Percentiles rank a stretch among this genome's conserved stretches.
Conservation (phyloP, 2,113 vertebrate genomes). For the Siniperca knerii region DNA sequence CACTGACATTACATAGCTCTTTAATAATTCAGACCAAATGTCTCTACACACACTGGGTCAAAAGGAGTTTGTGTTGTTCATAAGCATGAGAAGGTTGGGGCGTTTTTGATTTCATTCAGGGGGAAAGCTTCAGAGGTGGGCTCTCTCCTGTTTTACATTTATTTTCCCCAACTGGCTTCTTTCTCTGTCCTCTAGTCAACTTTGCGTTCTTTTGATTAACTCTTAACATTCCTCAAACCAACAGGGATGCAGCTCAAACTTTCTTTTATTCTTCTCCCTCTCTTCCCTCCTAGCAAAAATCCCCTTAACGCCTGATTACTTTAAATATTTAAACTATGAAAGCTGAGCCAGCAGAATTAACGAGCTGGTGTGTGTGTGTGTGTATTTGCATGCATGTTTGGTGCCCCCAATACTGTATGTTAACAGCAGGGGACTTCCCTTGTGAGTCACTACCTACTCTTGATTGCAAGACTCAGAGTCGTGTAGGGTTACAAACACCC, state of each 20-base stretch:
- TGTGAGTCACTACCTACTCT: conserved; percentile 5
- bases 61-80: not conserved
- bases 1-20: not conserved
- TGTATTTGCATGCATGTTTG: not conserved
- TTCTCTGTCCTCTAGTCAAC: not conserved
- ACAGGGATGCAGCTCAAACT: not conserved
- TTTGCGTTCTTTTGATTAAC: not conserved
- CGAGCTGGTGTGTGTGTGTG: not conserved
- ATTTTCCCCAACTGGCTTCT: not conserved
- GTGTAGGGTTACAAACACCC: not conserved
- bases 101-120: not conserved
- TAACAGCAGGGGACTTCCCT: conserved; percentile 30
- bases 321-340: conserved; percentile 61
- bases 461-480: not conserved
- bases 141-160: not conserved
- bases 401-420: not conserved
- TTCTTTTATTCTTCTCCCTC: not conserved
- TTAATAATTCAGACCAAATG: conserved; percentile 54
- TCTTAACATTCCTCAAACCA: conserved; percentile 13
- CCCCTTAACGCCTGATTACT: conserved; percentile 45
- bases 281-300: conserved; percentile 4
- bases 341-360: conserved; percentile 39
- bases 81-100: too few relatives aligned
- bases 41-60: conserved; percentile 13
- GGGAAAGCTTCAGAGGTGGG: not conserved